Percentiles rank a stretch among this genome's conserved stretches.
Evolutionary conservation across 2,888 invertebrate species (phyloP).

Genomic region (Epirrita christyi): DNA sequence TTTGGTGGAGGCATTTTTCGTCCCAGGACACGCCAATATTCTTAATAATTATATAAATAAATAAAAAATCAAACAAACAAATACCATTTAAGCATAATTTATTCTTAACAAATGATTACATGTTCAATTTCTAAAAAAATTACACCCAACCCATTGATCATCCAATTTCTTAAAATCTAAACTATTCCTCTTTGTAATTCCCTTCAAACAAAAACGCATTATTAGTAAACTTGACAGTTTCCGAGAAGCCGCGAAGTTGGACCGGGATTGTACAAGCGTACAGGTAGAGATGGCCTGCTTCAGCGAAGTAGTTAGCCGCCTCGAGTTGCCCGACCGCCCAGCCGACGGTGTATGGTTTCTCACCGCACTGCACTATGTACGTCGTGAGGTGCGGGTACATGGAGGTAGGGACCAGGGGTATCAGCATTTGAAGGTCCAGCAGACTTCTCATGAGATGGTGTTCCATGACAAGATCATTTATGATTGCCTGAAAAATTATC

Average conservation of each 20-base stretch:
- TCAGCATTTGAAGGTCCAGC: slow-evolving; percentile 66
- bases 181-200: slow-evolving; percentile 9
- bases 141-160: too few relatives aligned
- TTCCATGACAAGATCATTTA: slow-evolving; percentile 59
- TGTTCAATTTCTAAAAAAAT: too few relatives aligned
- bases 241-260: slow-evolving; percentile 67
- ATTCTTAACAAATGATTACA: neutral
- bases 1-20: too few relatives aligned
- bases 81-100: neutral
- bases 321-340: slow-evolving; percentile 65
- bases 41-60: neutral
- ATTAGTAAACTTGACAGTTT: slow-evolving; percentile 61
- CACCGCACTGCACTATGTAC: slow-evolving; percentile 55
- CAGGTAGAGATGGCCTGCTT: slow-evolving; percentile 71
- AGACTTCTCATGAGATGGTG: slow-evolving; percentile 67
- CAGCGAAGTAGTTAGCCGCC: slow-evolving; percentile 61
- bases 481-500: slow-evolving; percentile 54
- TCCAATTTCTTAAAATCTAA: neutral
- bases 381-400: slow-evolving; percentile 61
- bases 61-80: neutral
- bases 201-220: slow-evolving; percentile 42
- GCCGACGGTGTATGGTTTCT: slow-evolving; percentile 52
- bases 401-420: slow-evolving; percentile 64
- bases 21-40: too few relatives aligned
- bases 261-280: slow-evolving; percentile 60